Base-by-base conservation (phyloP, 2,888 invertebrate genomes). In the Philopedon plagiatum region DNA sequence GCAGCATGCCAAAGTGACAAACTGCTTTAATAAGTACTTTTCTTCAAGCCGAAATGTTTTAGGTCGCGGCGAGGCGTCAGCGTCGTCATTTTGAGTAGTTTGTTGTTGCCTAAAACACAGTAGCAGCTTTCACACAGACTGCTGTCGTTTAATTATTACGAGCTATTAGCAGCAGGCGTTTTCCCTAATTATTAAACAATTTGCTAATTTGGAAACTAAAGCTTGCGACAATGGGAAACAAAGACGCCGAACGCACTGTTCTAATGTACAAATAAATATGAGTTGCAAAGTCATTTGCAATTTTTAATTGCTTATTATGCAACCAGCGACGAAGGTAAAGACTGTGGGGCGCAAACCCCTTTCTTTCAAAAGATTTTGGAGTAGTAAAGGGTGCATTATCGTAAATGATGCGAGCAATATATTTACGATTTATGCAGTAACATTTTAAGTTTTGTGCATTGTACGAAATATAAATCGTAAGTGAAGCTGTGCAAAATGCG, bases 171-270 rank as follows among this genome's bases (percentile, higher is more conserved):
- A 72, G 75, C 79, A 79, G 73, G 77, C 75, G 78, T 77, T 73
- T 76, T 74, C 68, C 49, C 68, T 76, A 78, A 79, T 79, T 79
- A 78, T 79, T 78, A 79, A 75, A 76, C 76, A 76, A 78, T 78
- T 75, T 76, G 67, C 74, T 75, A 67, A 77, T 76, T 73, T 23
- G 34, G 41, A 61, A 66, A 66, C 66, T 32, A 57, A 51, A 62
- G 61, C 39, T 51, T 41, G 49, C 21, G 29, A 62, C 62, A 62
- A 21, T 29, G 26, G 56, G 62, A n/a, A n/a, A n/a, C 61, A 23
- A 51, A 54, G 49, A 21, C 66, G 41, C 46, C 54, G 18, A 56
- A 65, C 49, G 64, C 56, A 39, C 37, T 32, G n/a, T n/a, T n/a
- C n/a, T n/a, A n/a, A n/a, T n/a, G n/a, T n/a, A n/a, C n/a, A n/a